phyloP scores from a whole-genome alignment of 1,140 invertebrate species.

The Conopomorpha cramerella region DNA sequence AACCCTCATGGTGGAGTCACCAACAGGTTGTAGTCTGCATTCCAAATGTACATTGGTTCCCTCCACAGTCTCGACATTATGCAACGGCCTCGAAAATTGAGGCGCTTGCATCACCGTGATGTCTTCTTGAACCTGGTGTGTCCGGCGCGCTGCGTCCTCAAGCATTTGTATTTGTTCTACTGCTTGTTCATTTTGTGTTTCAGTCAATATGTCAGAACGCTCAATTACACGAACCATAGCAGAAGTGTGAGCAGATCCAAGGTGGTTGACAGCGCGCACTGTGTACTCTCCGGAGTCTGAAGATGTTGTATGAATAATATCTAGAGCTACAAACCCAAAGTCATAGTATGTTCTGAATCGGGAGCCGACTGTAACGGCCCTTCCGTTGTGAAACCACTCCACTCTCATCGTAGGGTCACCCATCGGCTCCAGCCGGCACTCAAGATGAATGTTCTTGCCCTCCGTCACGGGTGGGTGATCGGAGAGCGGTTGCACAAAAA shows the following conservation, averaged over 20 bases:
- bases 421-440: slow-evolving; percentile 90
- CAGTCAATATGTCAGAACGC: slow-evolving; percentile 85
- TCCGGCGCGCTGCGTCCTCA: slow-evolving; percentile 82
- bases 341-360: slow-evolving; percentile 94
- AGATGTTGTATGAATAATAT: slow-evolving; percentile 85
- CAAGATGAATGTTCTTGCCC: slow-evolving; percentile 89
- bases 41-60: slow-evolving; percentile 92
- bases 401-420: slow-evolving; percentile 94
- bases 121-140: slow-evolving; percentile 73
- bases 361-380: slow-evolving; percentile 84
- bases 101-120: slow-evolving; percentile 81
- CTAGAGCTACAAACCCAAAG: slow-evolving; percentile 90
- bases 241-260: slow-evolving; percentile 90
- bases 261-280: slow-evolving; percentile 86
- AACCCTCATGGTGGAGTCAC: slow-evolving; percentile 93
- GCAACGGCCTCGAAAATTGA: slow-evolving; percentile 83
- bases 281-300: slow-evolving; percentile 94
- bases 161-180: slow-evolving; percentile 93
- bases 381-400: slow-evolving; percentile 94
- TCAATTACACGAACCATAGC: slow-evolving; percentile 85
- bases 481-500: slow-evolving; percentile 83
- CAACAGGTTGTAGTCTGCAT: slow-evolving; percentile 89
- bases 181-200: slow-evolving; percentile 93
- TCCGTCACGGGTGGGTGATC: slow-evolving; percentile 84
- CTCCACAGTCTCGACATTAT: slow-evolving; percentile 91